Evolutionary conservation across 2,113 vertebrate species (phyloP), one percentile per base, ranked within the genome.

Genomic region (Limnothrissa miodon): DNA sequence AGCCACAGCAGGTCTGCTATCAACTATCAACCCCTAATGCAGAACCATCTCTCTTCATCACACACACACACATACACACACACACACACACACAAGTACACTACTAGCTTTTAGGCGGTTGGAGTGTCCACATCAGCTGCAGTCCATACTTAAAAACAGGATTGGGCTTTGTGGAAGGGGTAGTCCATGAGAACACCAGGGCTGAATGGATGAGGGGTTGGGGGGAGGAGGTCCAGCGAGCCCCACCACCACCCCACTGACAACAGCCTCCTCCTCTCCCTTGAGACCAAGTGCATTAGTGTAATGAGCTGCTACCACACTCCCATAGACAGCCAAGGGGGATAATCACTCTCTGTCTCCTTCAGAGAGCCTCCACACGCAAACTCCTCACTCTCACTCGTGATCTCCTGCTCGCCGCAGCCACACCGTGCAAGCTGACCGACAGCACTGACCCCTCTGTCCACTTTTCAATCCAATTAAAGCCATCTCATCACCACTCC

Each of bases 201-300:
- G 29, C 66, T 74, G 66, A 66, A 74, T 74, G 29, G 25, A 13
- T 36, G 0, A 21, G 48, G 8, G 48, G 8, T 21, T n/a, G n/a
- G n/a, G 42, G 48, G 10, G 48, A 17, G 25, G 66, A 11, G 66
- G 25, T 74, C 66, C 66, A 74, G 13, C 15, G 29, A 74, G 11
- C 66, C 13, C 59, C 59, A 29, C 66, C 39, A 13, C 7, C 36
- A 39, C 39, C 13, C 45, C 29, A 80, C 25, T 62, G 59, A 62
- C 80, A 21, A 10, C 59, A 62, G n/a, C 25, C 59, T 13, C 66
- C 29, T 39, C 62, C 10, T 13, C 25, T 91, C 92, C 90, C 91
- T 70, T 10, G 87, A 88, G 89, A 82, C 51, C 86, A 86, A 79
- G 89, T 92, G 91, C 92, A 94, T 94, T 93, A 94, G 93, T 89